Evolutionary conservation across 2,888 invertebrate genomes (phyloP), one percentile per base, ranked within the genome.

Genomic region (Rotaria socialis): DNA sequence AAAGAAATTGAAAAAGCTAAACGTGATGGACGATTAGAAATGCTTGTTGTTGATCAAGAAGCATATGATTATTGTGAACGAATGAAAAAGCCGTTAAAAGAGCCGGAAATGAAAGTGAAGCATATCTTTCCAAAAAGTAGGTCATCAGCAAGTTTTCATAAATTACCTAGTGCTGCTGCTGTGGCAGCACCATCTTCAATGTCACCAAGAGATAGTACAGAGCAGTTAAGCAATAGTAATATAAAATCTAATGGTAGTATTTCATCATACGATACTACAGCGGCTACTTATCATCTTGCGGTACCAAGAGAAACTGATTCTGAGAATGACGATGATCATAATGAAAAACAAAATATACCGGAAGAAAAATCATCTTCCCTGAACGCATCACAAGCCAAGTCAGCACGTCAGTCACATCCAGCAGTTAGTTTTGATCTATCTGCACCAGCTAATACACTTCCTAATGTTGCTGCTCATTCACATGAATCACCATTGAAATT

Each of bases 1-100:
- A 84, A 85, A 27, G 43, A 85, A 52, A 86, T 86, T 14, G 85
- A 86, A 84, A 86, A 86, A 43, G 86, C 85, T 16, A 75, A 58
- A 56, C 85, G 85, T 75, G 85, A 86, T 84, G 86, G 86, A 22
- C 27, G 74, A 60, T 60, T 86, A 14, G 85, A 86, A 41, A 47
- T 86, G 35, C 56, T 85, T 85, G 86, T 86, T 47, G 41, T 80
- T 27, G 85, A 86, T 84, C 41, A 52, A 50, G 35, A 85, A 58
- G 47, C 80, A 47, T 80, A 4, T 47, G 80, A 80, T 47, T 80
- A 80, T 80, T 80, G 80, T 80, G 19, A 80, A 80, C 43, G 47
- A 47, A n/a, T 24, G 24, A 80, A 80, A 11, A 80, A 43, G n/a
- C 43, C 43, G 35, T 47, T 80, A 7, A 43, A 47, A 47, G 47